Evolutionary conservation across 2,797 vertebrate genomes (phyloP).

Genomic region (Ceyx erithaca): DNA sequence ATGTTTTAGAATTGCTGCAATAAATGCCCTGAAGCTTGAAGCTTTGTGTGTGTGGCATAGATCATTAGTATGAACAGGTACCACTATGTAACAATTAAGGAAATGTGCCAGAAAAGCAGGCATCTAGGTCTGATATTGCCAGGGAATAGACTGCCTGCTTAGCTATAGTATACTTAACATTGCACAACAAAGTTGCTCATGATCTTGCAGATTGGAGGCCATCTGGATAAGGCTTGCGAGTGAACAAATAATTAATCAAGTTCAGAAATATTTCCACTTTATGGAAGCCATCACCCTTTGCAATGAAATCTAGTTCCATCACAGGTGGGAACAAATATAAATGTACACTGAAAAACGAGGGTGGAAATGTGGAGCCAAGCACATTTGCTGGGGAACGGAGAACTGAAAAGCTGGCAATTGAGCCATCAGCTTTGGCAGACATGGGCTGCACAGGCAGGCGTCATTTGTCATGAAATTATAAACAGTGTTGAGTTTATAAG

Average conservation of each 20-base stretch:
- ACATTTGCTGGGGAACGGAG: background rate
- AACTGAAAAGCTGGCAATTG: background rate
- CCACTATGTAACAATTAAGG: background rate
- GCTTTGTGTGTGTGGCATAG: background rate
- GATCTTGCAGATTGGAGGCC: background rate
- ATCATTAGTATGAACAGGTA: background rate
- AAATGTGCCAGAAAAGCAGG: background rate
- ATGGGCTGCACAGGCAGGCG: background rate
- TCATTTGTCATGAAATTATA: background rate
- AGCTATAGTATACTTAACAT: background rate
- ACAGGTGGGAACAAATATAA: conserved; percentile 4
- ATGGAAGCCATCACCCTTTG: background rate
- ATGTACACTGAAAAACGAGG: background rate
- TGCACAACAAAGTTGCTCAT: conserved; percentile 28
- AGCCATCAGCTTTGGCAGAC: background rate
- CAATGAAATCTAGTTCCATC: background rate
- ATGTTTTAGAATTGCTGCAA: background rate
- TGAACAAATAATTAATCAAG: conserved; percentile 29
- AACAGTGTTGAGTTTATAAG: background rate
- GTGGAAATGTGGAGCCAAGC: background rate
- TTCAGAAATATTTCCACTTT: conserved; percentile 12
- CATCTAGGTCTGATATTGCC: background rate
- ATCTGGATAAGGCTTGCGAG: background rate
- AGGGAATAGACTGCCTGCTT: background rate
- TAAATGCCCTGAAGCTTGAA: conserved; percentile 6